Evolutionary conservation across 2,113 vertebrate genomes (phyloP).

Genomic region (Colossoma macropomum): DNA sequence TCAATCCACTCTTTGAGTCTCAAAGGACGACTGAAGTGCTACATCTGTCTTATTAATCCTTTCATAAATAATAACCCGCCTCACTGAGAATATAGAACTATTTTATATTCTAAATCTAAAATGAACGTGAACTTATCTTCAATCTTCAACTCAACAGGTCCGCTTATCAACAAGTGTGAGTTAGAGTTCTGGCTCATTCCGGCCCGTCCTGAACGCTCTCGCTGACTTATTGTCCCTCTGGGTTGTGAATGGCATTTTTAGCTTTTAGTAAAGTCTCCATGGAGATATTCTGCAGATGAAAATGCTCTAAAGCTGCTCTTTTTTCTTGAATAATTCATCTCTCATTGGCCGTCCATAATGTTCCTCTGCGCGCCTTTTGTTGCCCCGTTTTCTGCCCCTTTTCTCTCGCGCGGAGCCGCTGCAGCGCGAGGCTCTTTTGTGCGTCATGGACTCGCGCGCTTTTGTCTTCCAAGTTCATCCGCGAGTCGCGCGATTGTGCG

Average conservation of each 20-base stretch:
- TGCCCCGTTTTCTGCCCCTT: conserved; percentile 91
- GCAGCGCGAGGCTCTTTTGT: conserved; percentile 90
- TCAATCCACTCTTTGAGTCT: too few relatives aligned
- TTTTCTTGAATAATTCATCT: conserved; percentile 99
- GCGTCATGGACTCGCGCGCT: conserved; percentile 95
- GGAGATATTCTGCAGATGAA: conserved; percentile 85
- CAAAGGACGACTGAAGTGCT: too few relatives aligned
- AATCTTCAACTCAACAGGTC: conserved; percentile 58
- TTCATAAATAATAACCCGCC: too few relatives aligned
- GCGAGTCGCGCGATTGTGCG: conserved; percentile 97
- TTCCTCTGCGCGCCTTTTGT: conserved; percentile 96
- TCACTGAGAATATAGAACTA: too few relatives aligned
- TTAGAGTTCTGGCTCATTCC: neutral
- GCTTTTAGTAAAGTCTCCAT: conserved; percentile 70
- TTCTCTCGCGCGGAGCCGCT: conserved; percentile 96
- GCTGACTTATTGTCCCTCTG: conserved; percentile 53
- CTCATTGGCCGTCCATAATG: conserved; percentile 99
- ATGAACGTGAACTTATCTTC: neutral
- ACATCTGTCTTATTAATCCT: too few relatives aligned
- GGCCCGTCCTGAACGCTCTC: conserved; percentile 1
- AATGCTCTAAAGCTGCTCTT: conserved; percentile 88
- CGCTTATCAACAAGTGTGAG: conserved; percentile 76
- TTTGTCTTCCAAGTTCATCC: conserved; percentile 99
- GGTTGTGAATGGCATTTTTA: conserved; percentile 67
- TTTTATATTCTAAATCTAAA: neutral